Evolutionary conservation across 2,888 invertebrate species (phyloP).

Genomic region (Panzeria rudis): DNA sequence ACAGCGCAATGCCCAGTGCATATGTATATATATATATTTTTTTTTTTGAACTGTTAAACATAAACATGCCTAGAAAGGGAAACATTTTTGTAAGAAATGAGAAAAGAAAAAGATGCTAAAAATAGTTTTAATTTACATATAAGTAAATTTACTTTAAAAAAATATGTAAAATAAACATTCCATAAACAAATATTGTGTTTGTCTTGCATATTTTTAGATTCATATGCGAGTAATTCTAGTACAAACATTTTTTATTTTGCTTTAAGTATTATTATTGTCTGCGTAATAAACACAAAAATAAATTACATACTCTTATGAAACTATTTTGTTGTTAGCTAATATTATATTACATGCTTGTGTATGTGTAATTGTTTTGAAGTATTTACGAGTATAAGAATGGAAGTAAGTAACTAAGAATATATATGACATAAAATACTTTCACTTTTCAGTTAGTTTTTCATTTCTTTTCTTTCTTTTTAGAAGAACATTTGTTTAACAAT

Average conservation of each 20-base stretch:
- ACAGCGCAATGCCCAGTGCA: constrained; percentile 2
- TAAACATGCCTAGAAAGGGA: constrained; percentile 34
- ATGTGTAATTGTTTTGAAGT: too few species aligned
- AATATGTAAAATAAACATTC: constrained; percentile 49
- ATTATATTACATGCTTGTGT: not conserved
- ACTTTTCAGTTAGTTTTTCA: too few species aligned
- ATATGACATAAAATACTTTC: too few species aligned
- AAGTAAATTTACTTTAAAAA: constrained; percentile 42
- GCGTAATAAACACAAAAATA: constrained; percentile 36
- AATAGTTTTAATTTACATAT: constrained; percentile 63
- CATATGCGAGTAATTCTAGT: not conserved
- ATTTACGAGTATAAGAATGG: too few species aligned
- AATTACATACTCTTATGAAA: constrained; percentile 25
- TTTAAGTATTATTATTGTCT: not conserved
- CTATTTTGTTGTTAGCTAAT: constrained; percentile 23
- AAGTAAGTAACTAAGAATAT: too few species aligned
- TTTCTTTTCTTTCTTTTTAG: too few species aligned
- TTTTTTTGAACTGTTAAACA: not conserved
- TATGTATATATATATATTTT: not conserved
- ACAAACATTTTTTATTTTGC: constrained; percentile 8
- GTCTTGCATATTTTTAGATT: constrained; percentile 38
- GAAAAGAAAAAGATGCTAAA: constrained; percentile 45
- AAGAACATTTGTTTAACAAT: too few species aligned
- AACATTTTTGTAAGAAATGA: constrained; percentile 1
- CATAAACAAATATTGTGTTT: constrained; percentile 41